Conservation (phyloP, 2,888 invertebrate species). For the Phania funesta region DNA sequence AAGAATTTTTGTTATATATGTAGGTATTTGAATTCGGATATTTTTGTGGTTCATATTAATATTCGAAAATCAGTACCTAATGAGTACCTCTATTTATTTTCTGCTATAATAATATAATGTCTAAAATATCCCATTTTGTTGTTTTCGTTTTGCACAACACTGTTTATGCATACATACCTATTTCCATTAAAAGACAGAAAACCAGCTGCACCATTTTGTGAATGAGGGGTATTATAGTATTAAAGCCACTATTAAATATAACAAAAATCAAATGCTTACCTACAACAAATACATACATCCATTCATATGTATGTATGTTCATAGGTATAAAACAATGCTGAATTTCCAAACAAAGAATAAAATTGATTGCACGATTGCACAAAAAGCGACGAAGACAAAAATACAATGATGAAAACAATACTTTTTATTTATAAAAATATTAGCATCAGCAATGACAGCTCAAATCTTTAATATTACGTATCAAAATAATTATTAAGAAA, state of each 20-base stretch:
- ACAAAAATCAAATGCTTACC: not conserved
- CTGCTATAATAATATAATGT: too few species aligned
- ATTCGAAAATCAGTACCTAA: too few species aligned
- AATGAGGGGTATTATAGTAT: not conserved
- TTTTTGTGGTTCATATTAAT: too few species aligned
- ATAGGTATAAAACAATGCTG: not conserved
- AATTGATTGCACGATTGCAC: not conserved
- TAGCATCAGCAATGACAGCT: not conserved
- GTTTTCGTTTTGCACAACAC: too few species aligned
- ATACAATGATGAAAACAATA: not conserved
- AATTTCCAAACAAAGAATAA: not conserved
- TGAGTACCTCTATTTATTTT: too few species aligned
- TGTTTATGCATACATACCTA: not conserved
- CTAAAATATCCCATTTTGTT: too few species aligned
- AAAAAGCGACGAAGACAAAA: not conserved
- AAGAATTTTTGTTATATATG: too few species aligned
- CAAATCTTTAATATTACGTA: not conserved
- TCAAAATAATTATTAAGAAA: constrained; percentile 20
- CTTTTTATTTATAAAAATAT: not conserved
- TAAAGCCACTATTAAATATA: not conserved
- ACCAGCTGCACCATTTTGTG: not conserved
- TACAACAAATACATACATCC: not conserved
- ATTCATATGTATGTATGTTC: too few species aligned
- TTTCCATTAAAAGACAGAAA: too few species aligned
- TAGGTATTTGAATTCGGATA: too few species aligned